These are phyloP conservation scores for Centroberyx gerrardi DNA, from an alignment of 2,797 vertebrate genomes.

Conservation along the genomic window DNA sequence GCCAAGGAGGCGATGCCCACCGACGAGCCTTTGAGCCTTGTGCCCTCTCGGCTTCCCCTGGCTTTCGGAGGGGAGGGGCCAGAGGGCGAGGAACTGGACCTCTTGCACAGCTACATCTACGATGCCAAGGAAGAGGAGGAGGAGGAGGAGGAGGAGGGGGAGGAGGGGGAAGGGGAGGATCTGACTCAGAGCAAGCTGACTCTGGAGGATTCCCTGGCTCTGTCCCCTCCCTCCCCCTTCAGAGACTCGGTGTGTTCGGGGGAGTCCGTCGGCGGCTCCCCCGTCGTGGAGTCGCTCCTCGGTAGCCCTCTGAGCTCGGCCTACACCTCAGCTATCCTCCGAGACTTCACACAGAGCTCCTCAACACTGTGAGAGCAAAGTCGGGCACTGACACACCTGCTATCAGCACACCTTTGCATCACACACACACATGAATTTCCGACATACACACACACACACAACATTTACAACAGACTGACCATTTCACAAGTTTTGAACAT, in stretches of 20 bases:
- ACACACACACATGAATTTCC: slow-evolving; percentile 44
- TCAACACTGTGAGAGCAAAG: slow-evolving; percentile 93
- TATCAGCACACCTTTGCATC: slow-evolving; percentile 51
- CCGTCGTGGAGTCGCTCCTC: slow-evolving; percentile 88
- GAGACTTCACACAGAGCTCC: slow-evolving; percentile 96
- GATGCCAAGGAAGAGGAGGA: slow-evolving; percentile 88
- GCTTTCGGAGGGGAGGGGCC: slow-evolving; percentile 81
- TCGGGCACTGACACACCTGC: slow-evolving; percentile 41
- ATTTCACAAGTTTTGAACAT: slow-evolving; percentile 38
- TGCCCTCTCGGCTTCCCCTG: slow-evolving; percentile 79
- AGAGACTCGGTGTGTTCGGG: slow-evolving; percentile 94
- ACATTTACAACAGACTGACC: slow-evolving; percentile 28
- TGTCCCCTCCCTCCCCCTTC: slow-evolving; percentile 97
- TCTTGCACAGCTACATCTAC: slow-evolving; percentile 92
- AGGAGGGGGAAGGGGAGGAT: slow-evolving; percentile 75
- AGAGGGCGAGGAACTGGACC: slow-evolving; percentile 90
- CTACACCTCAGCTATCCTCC: slow-evolving; percentile 91
- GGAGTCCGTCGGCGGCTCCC: slow-evolving; percentile 90
- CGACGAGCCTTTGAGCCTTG: slow-evolving; percentile 75
- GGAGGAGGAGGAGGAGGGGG: slow-evolving; percentile 70
- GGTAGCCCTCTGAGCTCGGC: slow-evolving; percentile 87
- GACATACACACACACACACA: slow-evolving; percentile 15
- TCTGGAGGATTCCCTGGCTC: slow-evolving; percentile 90
- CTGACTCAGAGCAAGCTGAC: slow-evolving; percentile 87
- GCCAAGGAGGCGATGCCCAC: slow-evolving; percentile 76